Base-by-base conservation (phyloP, 2,113 vertebrate genomes). In the Hemiscyllium ocellatum region DNA sequence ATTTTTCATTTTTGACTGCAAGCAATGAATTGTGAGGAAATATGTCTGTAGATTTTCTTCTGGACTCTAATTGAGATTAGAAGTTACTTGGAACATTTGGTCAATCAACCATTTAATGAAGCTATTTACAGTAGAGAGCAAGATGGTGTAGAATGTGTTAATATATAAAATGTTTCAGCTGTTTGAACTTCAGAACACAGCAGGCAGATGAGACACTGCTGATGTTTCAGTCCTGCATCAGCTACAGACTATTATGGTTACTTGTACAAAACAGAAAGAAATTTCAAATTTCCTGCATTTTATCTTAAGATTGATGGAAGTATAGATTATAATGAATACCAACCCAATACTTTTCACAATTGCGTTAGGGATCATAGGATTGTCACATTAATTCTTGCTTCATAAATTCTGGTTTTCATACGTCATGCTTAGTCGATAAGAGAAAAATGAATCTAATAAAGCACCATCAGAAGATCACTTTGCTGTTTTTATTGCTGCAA, bases 271-370 rank as follows among this genome's bases (percentile, higher is more conserved):
- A 97, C 97, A 97, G 69, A 66, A 93, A 68, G 22, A 95, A 69
- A 94, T 72, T 95, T 95, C 69, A 97, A 97, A 98, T 98, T 98
- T 98, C 98, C 98, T 98, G 97, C 96, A 96, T 97, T 97, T 97
- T 97, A 97, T 97, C 97, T 97, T 96, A 97, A 96, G 96, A 98
- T 97, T 97, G 97, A 97, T 96, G 97, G 96, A 97, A 97, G 97
- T 95, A 97, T 97, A 97, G 97, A 98, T 98, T 97, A 97, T 97
- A 97, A 96, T 80, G 96, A 96, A 97, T 97, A 95, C 97, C 96
- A 96, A 95, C 95, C 97, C 96, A 97, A 97, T 96, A 97, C 96
- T 97, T 96, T 97, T 97, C 96, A 96, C 96, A 95, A 97, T 97
- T 97, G 96, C 96, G 96, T 97, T 96, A 96, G 96, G 96, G 97